Percentiles rank a stretch among this genome's conserved stretches.
phyloP scores from a whole-genome alignment of 2,888 invertebrate species.

The Augochlorella aurata region DNA sequence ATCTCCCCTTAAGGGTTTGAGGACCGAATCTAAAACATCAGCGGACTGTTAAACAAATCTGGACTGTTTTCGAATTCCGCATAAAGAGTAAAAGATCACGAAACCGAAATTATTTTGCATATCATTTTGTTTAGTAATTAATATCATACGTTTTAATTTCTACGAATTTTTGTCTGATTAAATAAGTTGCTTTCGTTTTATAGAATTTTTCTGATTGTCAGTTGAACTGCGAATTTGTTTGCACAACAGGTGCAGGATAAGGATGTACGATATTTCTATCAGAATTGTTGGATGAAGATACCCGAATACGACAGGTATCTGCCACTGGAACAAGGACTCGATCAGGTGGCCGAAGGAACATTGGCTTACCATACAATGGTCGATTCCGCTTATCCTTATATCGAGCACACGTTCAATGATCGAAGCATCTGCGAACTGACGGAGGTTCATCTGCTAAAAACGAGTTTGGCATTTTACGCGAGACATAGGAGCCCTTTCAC shows the following conservation, averaged over 20 bases:
- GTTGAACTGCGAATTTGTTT: background rate
- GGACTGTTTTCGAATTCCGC: background rate
- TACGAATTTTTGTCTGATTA: no score
- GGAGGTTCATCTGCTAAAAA: slow-evolving; percentile 64
- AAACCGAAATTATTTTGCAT: no score
- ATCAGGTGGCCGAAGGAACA: slow-evolving; percentile 67
- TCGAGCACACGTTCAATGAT: slow-evolving; percentile 71
- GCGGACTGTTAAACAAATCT: background rate
- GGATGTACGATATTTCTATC: slow-evolving; percentile 66
- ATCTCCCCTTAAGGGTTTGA: no score
- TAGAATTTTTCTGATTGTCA: no score
- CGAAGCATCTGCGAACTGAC: slow-evolving; percentile 75
- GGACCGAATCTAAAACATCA: no score
- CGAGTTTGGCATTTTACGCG: slow-evolving; percentile 55
- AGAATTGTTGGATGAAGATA: slow-evolving; percentile 71
- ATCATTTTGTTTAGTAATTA: no score
- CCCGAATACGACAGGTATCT: slow-evolving; percentile 67
- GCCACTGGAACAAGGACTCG: slow-evolving; percentile 68
- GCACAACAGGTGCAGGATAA: slow-evolving; percentile 43
- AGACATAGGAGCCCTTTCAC: slow-evolving; percentile 72
- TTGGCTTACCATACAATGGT: slow-evolving; percentile 75
- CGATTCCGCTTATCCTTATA: slow-evolving; percentile 73
- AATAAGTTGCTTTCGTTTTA: no score
- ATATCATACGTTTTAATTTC: no score
- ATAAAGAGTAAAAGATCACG: background rate